Evolutionary conservation across 2,888 invertebrate genomes (phyloP).

Genomic region (Nysson spinosus): DNA sequence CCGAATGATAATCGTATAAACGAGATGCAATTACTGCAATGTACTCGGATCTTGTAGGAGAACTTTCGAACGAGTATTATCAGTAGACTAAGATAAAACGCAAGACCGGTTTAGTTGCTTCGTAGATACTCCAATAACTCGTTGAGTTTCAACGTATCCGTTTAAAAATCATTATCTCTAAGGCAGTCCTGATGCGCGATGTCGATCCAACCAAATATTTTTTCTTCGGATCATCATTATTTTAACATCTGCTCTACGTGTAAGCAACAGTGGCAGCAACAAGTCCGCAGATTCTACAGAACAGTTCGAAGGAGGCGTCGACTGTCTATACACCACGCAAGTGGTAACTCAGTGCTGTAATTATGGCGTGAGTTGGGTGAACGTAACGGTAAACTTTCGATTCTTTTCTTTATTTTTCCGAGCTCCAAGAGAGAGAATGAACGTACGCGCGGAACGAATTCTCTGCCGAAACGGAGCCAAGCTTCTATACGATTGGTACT

Average conservation of each 20-base stretch:
- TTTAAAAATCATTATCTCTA: background rate
- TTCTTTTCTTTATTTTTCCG: slow-evolving; percentile 60
- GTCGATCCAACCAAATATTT: too few relatives aligned
- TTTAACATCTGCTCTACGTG: too few relatives aligned
- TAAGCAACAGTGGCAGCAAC: slow-evolving; percentile 5
- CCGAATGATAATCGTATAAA: background rate
- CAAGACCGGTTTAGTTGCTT: slow-evolving; percentile 20
- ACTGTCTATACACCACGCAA: slow-evolving; percentile 34
- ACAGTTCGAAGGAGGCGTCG: slow-evolving; percentile 17
- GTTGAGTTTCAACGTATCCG: background rate
- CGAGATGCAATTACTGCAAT: slow-evolving; percentile 1
- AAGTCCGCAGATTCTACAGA: slow-evolving; percentile 19
- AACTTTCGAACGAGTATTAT: background rate
- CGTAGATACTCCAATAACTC: background rate
- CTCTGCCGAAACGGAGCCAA: slow-evolving; percentile 52
- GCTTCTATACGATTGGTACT: background rate
- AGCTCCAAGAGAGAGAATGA: slow-evolving; percentile 16
- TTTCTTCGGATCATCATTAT: too few relatives aligned
- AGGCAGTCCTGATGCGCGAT: too few relatives aligned
- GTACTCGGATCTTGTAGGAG: background rate
- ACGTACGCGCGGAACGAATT: slow-evolving; percentile 54
- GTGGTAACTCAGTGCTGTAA: slow-evolving; percentile 59
- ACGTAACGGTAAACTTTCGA: slow-evolving; percentile 67
- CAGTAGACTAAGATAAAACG: background rate
- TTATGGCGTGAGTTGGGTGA: slow-evolving; percentile 65